Base-by-base conservation (phyloP, 2,113 vertebrate genomes). In the Equus przewalskii region DNA sequence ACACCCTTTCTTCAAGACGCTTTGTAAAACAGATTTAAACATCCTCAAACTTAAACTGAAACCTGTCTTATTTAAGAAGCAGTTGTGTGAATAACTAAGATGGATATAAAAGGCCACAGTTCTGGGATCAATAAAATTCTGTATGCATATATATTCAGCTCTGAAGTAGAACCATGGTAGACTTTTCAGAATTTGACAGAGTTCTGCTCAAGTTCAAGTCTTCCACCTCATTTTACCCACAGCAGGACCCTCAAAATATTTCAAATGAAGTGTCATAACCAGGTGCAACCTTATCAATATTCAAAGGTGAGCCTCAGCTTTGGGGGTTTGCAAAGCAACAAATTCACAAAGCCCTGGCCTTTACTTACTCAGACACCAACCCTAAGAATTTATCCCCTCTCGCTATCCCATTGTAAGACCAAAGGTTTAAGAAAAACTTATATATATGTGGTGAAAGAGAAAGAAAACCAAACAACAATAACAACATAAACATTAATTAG, bases 401-500 rank as follows among this genome's bases (percentile, higher is more conserved):
- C 60, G 3, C 14, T 78, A 78, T 30, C 21, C 15, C 24, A 81
- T 16, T 36, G 13, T 54, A 91, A 80, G 2, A 41, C 0, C 36
- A 88, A 87, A 56, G 7, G 7, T 62, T 15, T 33, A 19, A 41
- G 56, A 65, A 73, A 9, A 33, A 46, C 36, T 26, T 44, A 64
- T 21, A 26, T 54, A 64, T 28, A 86, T 28, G 67, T 24, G 24
- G 18, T 58, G 4, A 60, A 2, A 24, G 26, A 21, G 13, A 46
- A 11, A 67, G 46, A 76, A 14, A 96, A 89, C 54, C n/a, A 91
- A 36, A 54, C 41, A 83, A 13, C 4, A 49, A 51, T 30, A 80
- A 67, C 30, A 89, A n/a, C 21, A 76, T 80, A 95, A 92, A 94
- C 7, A 62, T 85, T 81, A 33, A 82, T 70, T 87, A 79, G 36